Percentiles rank a stretch among this genome's conserved stretches.
phyloP scores from a whole-genome alignment of 2,888 invertebrate genomes.

The Ectemnius cavifrons region DNA sequence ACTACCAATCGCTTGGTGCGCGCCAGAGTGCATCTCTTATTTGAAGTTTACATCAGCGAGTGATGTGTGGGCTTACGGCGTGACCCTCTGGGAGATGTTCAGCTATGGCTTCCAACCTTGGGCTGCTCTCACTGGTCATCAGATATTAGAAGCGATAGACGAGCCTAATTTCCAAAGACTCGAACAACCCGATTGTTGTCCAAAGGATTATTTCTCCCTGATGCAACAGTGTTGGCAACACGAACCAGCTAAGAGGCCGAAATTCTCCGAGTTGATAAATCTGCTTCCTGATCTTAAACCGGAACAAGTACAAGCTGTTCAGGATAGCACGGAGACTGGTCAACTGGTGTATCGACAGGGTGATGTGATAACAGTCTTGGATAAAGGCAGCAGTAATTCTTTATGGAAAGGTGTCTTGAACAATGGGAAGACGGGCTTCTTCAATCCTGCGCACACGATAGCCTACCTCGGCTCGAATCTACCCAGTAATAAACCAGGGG shows the following conservation, averaged over 20 bases:
- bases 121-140: slow-evolving; percentile 95
- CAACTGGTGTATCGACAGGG: slow-evolving; percentile 91
- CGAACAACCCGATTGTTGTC: slow-evolving; percentile 96
- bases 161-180: slow-evolving; percentile 93
- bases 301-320: slow-evolving; percentile 93
- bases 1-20: slow-evolving; percentile 99
- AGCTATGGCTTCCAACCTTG: slow-evolving; percentile 99
- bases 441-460: slow-evolving; percentile 93
- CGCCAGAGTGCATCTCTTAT: slow-evolving; percentile 98
- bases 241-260: slow-evolving; percentile 91
- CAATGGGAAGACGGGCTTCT: slow-evolving; percentile 94
- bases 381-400: slow-evolving; percentile 82
- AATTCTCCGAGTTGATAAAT: slow-evolving; percentile 90
- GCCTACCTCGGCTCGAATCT: slow-evolving; percentile 90
- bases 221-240: slow-evolving; percentile 99
- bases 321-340: slow-evolving; percentile 82
- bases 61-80: slow-evolving; percentile 99
- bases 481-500: slow-evolving; percentile 81
- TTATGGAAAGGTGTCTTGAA: slow-evolving; percentile 95
- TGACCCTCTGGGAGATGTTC: slow-evolving; percentile 99
- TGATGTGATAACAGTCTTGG: slow-evolving; percentile 95
- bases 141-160: slow-evolving; percentile 97
- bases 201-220: slow-evolving; percentile 92
- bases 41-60: slow-evolving; percentile 97
- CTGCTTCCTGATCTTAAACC: slow-evolving; percentile 92